A percentile compares a stretch with the other conserved stretches of the same genome.
These are phyloP conservation scores for Latheticus oryzae DNA, from an alignment of 2,888 invertebrate genomes.

Conservation along the genomic window DNA sequence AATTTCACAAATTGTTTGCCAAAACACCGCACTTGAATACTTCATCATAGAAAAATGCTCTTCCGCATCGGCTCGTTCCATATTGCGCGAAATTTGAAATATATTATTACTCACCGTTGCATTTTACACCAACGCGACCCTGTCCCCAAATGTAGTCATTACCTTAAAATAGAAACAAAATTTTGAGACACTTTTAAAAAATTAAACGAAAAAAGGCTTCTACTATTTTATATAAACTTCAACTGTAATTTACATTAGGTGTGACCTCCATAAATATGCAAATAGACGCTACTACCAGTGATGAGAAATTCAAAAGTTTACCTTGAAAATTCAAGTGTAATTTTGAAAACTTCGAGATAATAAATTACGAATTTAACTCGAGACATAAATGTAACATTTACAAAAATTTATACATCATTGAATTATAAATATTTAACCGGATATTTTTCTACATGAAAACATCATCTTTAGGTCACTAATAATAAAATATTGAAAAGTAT, in stretches of 20 bases:
- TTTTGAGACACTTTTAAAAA: conserved; percentile 18
- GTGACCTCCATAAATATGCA: conserved; percentile 46
- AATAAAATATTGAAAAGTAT: too few species aligned
- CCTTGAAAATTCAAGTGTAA: conserved; percentile 44
- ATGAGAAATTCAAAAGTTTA: conserved; percentile 45
- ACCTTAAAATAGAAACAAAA: conserved; percentile 62
- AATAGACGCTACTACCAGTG: conserved; percentile 40
- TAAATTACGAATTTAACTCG: too few species aligned
- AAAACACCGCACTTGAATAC: too few species aligned
- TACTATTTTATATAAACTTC: conserved; percentile 39
- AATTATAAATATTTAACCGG: too few species aligned
- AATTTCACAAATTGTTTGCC: too few species aligned
- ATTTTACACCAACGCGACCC: conserved; percentile 70
- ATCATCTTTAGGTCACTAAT: too few species aligned
- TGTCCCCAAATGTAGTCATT: conserved; percentile 75
- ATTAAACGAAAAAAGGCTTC: conserved; percentile 21
- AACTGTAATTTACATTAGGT: conserved; percentile 41
- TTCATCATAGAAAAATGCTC: conserved; percentile 10
- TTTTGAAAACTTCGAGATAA: conserved; percentile 42
- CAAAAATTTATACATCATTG: conserved; percentile 4
- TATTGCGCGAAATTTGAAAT: conserved; percentile 30
- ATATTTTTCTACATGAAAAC: too few species aligned
- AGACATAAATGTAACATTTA: conserved; percentile 2
- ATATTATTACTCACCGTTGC: conserved; percentile 69
- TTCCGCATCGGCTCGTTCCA: conserved; percentile 42